Base-by-base conservation (phyloP, 2,797 vertebrate genomes). In the Typhlichthys eigenmanni region DNA sequence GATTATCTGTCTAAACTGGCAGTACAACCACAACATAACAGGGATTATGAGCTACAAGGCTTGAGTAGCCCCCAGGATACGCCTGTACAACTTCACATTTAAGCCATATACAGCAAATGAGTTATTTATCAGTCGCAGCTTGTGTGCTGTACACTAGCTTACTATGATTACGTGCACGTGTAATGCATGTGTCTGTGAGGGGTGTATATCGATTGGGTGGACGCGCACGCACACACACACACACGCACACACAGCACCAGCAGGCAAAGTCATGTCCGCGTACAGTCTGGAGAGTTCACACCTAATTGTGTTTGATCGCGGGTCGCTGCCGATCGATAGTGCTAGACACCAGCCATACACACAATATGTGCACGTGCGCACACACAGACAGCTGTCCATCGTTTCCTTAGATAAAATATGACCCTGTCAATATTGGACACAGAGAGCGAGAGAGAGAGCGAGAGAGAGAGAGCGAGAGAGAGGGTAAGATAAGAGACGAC, bases 281-380 rank as follows among this genome's bases (percentile, higher is more conserved):
- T 55, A 64, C 66, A 67, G 71, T 74, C 72, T 70, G 69, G 74
- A 78, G 71, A 86, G 80, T 82, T 82, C 64, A 62, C 78, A 74
- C 79, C 75, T 87, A 87, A 90, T 89, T 86, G 79, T 87, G 84
- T 90, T 89, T 87, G 88, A 89, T 87, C 57, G 66, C 75, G 64
- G 70, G 81, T 78, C 62, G 34, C 70, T 48, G 51, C 72, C 17
- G 76, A 86, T 89, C 88, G 69, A 85, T 88, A 76, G 47, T 55
- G 46, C 70, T 70, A 84, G 76, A 83, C 68, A 43, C 32, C 56
- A 49, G 34, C 46, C 73, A 68, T 65, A 70, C 54, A 1, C 55
- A 34, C 64, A 61, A 50, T 1, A 62, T 45, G 24, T 64, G 67
- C 55, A 58, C 48, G 55, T 1, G n/a, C 47, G 5, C 60, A 38